phyloP scores from a whole-genome alignment of 2,888 invertebrate species.

The Euplexia lucipara region DNA sequence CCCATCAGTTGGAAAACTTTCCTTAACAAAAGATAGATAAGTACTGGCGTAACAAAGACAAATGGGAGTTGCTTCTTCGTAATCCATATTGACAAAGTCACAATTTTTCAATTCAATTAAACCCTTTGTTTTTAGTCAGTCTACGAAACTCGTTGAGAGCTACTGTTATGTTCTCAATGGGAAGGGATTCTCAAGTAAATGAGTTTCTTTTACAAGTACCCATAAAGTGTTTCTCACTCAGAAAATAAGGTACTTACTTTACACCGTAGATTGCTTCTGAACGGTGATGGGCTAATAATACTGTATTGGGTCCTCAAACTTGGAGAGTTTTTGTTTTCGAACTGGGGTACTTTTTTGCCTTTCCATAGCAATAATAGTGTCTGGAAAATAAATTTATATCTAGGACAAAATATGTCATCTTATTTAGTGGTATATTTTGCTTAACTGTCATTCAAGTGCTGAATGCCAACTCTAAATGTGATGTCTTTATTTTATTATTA shows the following conservation, averaged over 20 bases:
- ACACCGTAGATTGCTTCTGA: conserved; percentile 43
- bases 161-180: conserved; percentile 29
- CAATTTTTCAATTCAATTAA: conserved; percentile 53
- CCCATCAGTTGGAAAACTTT: not conserved
- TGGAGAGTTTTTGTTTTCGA: conserved; percentile 16
- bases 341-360: not conserved
- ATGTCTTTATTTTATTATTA: too few relatives aligned
- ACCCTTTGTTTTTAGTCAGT: conserved; percentile 37
- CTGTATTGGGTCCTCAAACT: conserved; percentile 32
- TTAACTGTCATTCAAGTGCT: too few relatives aligned
- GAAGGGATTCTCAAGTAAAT: conserved; percentile 46
- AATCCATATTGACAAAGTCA: conserved; percentile 14
- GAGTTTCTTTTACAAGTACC: conserved; percentile 54
- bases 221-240: conserved; percentile 48
- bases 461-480: too few relatives aligned
- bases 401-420: too few relatives aligned
- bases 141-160: conserved; percentile 31
- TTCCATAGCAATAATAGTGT: not conserved
- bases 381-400: not conserved
- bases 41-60: not conserved
- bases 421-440: too few relatives aligned
- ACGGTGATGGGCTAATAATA: conserved; percentile 44
- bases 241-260: conserved; percentile 54
- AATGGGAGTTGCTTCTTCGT: not conserved
- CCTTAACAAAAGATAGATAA: not conserved